Evolutionary conservation across 2,113 vertebrate genomes (phyloP), one percentile per base, ranked within the genome.

Genomic region (Dunckerocampus dactyliophorus): DNA sequence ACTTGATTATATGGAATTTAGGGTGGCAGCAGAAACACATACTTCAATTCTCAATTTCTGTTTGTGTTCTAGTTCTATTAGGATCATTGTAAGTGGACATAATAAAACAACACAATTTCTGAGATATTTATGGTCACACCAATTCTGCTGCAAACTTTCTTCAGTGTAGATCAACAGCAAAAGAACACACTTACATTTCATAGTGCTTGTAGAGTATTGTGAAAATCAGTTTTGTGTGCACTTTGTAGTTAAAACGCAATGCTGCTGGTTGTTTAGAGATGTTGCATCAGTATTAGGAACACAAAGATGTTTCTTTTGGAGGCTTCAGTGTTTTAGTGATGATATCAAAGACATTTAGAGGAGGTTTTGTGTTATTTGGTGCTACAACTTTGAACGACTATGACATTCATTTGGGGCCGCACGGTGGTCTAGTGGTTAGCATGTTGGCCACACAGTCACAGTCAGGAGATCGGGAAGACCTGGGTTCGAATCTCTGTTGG

Each of bases 1-100:
- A 78, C 79, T 82, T 82, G 71, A 81, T 80, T 59, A 68, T 45
- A 51, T 69, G 71, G 37, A 66, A 42, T 12, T 50, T 68, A 76
- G 78, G 70, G 73, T 69, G 65, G 24, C 49, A 67, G 60, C 55
- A 70, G 47, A 68, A 62, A 59, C 43, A 60, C 64, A 58, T 60
- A 37, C 34, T 37, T 11, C 13, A 37, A 37, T 12, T 28, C 24
- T 28, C 7, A 37, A 11, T 10, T 37, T 37, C 28, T 19, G 14
- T 39, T 54, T 53, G 8, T 34, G 31, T 34, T 53, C 17, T 11
- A 37, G 17, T 10, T 55, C 17, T 55, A 9, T 43, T 43, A 43
- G 39, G 39, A 43, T 6, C 39, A 43, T 55, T 55, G 10, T 37
- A 12, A 37, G 28, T 55, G 31, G 17, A 11, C 5, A 54, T n/a